Percentiles rank a stretch among this genome's conserved stretches.
These are phyloP conservation scores for Dorcus parallelipipedus DNA, from an alignment of 2,888 invertebrate genomes.

Conservation along the genomic window DNA sequence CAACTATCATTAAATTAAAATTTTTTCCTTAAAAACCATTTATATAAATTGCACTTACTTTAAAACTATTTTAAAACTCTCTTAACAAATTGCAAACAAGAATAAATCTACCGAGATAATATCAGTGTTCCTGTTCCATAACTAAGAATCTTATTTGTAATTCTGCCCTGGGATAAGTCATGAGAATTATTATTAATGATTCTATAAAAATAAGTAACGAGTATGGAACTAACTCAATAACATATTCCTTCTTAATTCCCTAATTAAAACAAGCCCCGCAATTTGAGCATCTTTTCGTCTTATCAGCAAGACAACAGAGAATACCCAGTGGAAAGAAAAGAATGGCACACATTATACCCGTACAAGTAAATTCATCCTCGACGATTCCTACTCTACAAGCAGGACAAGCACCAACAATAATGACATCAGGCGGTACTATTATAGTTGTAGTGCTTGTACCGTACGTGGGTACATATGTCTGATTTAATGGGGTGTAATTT, in stretches of 20 bases:
- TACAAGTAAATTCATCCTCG: slow-evolving; percentile 82
- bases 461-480: slow-evolving; percentile 51
- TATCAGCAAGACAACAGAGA: slow-evolving; percentile 79
- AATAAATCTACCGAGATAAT: no score
- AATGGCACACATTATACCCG: slow-evolving; percentile 81
- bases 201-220: neutral
- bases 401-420: slow-evolving; percentile 83
- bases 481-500: slow-evolving; percentile 11
- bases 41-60: no score
- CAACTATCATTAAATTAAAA: no score
- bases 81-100: no score
- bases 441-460: slow-evolving; percentile 56
- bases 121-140: no score
- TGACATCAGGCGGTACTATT: slow-evolving; percentile 71
- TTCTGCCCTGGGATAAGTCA: no score
- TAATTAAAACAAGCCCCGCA: slow-evolving; percentile 80
- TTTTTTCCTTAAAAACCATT: no score
- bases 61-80: no score
- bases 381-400: slow-evolving; percentile 84
- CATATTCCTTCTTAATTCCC: slow-evolving; percentile 18
- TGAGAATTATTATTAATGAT: no score
- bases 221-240: neutral
- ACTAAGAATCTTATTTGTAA: no score
- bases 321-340: slow-evolving; percentile 85
- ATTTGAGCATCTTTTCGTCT: slow-evolving; percentile 81